Evolutionary conservation across 2,888 invertebrate species (phyloP).

Genomic region (Cristatella mucedo): DNA sequence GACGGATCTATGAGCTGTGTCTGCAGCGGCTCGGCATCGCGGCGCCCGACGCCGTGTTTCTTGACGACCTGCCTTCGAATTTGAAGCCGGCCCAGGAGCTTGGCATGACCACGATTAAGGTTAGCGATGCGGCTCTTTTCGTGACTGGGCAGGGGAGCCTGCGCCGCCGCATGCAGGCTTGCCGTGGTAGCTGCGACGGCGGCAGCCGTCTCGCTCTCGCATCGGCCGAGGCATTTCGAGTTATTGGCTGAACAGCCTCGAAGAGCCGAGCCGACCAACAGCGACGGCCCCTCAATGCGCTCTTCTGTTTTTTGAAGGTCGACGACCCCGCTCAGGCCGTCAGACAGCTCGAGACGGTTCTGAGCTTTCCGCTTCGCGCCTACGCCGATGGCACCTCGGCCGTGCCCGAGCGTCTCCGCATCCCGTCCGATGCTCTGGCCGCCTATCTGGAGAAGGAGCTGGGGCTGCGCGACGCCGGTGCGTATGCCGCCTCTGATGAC

Average conservation of each 20-base stretch:
- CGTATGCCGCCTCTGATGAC: too few species aligned
- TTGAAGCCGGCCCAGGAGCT: conserved; percentile 33
- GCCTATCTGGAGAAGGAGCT: too few species aligned
- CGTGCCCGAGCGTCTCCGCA: conserved; percentile 26
- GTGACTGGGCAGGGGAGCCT: too few species aligned
- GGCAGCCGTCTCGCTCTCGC: too few species aligned
- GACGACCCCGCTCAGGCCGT: conserved; percentile 20
- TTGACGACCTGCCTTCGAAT: conserved; percentile 39
- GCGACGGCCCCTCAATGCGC: background rate
- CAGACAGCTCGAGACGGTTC: conserved; percentile 19
- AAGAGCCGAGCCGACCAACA: too few species aligned
- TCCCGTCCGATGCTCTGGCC: too few species aligned
- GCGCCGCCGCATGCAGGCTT: too few species aligned
- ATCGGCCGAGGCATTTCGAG: too few species aligned
- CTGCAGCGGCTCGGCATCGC: conserved; percentile 21
- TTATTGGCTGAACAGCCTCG: conserved; percentile 1
- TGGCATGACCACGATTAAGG: conserved; percentile 39
- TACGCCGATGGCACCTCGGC: conserved; percentile 22
- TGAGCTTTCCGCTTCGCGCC: conserved; percentile 21
- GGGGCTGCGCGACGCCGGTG: too few species aligned
- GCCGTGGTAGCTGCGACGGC: too few species aligned
- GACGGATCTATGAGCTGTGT: conserved; percentile 29
- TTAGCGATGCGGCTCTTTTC: too few species aligned
- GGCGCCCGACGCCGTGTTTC: conserved; percentile 31
- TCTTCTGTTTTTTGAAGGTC: background rate